Evolutionary conservation across 23 tunicate genomes (phyloP), one percentile per base, ranked within the genome.

Genomic region (Ascidia mentula): DNA sequence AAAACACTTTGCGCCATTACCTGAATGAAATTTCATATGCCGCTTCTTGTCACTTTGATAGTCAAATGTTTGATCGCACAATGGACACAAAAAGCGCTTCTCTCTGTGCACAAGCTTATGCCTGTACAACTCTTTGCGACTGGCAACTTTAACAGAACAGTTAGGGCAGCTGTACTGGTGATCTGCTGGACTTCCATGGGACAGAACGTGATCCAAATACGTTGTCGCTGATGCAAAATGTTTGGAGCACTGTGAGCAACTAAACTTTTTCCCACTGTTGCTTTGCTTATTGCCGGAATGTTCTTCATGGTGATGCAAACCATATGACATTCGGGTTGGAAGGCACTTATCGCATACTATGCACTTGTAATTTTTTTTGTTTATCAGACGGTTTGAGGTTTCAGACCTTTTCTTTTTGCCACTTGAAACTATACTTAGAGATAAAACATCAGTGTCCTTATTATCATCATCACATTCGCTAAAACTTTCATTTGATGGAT

Each of bases 181-280:
- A 3, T 53, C 78, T 9, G 33, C 18, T 12, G 38, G 28, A 37
- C n/a, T 7, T 1, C 46, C 78, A 74, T 74, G 78, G 22, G 46
- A 37, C 46, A 74, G 39, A 74, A 74, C 22, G 38, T 74, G 78
- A 39, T 74, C 78, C 46, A 74, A 74, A 74, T 74, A 74, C 0
- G 46, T 38, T 6, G 78, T 36, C 38, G 78, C 31, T 37, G 78
- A 6, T 6, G 78, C 18, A 39, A 39, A 35, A 1, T 26, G 4
- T 74, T 74, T 74, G 5, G 22, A 8, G 39, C 78, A 74, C 39
- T 35, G 17, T 36, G 28, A 6, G 46, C 78, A 74, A 37, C 12
- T 13, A 74, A 74, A 74, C 20, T 28, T 9, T 1, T 9, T 53
- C 2, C 2, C 24, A 26, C 24, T 53, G 28, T 1, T 53, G 65